Percentiles rank a stretch among this genome's conserved stretches.
Conservation (phyloP, 2,113 vertebrate species). For the Loxodonta africana region DNA sequence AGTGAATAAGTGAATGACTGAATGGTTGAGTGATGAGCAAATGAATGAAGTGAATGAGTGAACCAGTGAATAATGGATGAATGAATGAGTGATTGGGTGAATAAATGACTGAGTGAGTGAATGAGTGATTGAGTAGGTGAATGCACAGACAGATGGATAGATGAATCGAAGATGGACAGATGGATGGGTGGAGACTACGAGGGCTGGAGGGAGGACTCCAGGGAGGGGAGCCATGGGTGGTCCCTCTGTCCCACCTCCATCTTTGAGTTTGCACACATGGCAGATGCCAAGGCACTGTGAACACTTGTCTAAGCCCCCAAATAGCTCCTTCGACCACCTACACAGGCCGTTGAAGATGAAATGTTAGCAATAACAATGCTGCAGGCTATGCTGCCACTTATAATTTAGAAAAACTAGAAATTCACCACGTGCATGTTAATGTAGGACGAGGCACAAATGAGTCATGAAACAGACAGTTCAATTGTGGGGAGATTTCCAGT, state of each 20-base stretch:
- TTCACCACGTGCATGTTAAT: rapidly evolving
- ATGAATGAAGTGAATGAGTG: too few relatives aligned
- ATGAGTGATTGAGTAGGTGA: not conserved
- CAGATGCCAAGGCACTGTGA: too few relatives aligned
- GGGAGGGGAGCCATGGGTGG: not conserved
- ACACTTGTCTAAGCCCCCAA: too few relatives aligned
- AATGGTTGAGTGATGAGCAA: not conserved
- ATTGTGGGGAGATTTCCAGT: too few relatives aligned
- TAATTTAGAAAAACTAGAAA: not conserved
- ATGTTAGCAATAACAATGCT: not conserved
- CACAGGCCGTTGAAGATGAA: too few relatives aligned
- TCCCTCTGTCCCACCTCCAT: too few relatives aligned
- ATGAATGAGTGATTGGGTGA: not conserved
- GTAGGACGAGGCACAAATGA: not conserved
- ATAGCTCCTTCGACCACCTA: too few relatives aligned
- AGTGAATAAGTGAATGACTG: too few relatives aligned
- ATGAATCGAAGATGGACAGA: not conserved
- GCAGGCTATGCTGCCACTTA: too few relatives aligned
- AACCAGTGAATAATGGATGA: too few relatives aligned
- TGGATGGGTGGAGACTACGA: not conserved
- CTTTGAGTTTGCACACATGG: too few relatives aligned
- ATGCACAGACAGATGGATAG: not conserved
- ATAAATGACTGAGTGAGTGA: not conserved
- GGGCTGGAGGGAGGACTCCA: not conserved
- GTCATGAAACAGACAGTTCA: not conserved